These are phyloP conservation scores for Amphipoea oculea DNA, from an alignment of 2,888 invertebrate genomes.

Conservation along the genomic window DNA sequence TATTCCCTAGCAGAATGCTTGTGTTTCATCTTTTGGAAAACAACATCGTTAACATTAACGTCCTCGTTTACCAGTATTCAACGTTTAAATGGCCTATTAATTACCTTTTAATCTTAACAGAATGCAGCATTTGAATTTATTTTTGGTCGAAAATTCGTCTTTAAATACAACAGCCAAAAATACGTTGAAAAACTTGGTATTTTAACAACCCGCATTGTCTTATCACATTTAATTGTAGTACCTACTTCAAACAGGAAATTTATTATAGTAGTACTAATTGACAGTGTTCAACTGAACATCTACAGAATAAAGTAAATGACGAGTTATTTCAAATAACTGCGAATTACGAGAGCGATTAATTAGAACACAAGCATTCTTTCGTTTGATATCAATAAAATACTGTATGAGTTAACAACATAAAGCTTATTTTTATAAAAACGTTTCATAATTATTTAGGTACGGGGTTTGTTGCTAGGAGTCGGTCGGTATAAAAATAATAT, in stretches of 20 bases:
- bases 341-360: constrained; percentile 54
- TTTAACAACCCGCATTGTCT: constrained; percentile 66
- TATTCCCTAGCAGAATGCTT: constrained; percentile 75
- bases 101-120: neutral
- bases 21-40: constrained; percentile 63
- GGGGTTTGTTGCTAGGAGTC: constrained; percentile 29
- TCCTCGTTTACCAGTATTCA: constrained; percentile 11
- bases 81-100: constrained; percentile 4
- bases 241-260: constrained; percentile 65
- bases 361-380: constrained; percentile 76
- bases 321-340: constrained; percentile 46
- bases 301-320: constrained; percentile 51
- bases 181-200: constrained; percentile 28
- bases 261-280: constrained; percentile 64
- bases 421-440: constrained; percentile 69
- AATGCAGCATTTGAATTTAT: neutral
- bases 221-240: constrained; percentile 61
- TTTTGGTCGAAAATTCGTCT: neutral
- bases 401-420: constrained; percentile 80
- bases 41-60: constrained; percentile 23
- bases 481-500: constrained; percentile 30
- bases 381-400: constrained; percentile 68
- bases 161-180: constrained; percentile 16
- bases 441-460: constrained; percentile 48
- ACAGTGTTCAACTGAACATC: constrained; percentile 57